phyloP scores from a whole-genome alignment of 2,797 vertebrate species.

The Hapalemur alaotrensis region DNA sequence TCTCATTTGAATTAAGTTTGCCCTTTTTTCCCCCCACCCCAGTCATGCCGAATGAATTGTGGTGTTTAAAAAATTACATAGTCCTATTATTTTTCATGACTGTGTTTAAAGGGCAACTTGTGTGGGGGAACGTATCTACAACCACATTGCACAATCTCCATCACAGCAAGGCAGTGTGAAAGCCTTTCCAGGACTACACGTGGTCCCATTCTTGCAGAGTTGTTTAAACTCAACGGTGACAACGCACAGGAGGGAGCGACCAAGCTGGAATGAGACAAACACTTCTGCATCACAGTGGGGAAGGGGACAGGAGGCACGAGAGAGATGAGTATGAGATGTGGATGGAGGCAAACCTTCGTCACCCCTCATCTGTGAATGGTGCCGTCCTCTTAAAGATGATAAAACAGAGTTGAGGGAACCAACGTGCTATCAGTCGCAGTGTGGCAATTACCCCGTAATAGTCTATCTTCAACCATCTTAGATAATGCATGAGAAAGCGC shows the following conservation, averaged over 20 bases:
- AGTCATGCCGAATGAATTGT: neutral
- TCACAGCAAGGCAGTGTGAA: neutral
- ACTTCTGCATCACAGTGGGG: rapidly evolving
- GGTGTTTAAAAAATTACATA: neutral
- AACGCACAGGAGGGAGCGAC: rapidly evolving
- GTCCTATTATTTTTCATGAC: neutral
- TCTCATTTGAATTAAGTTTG: neutral
- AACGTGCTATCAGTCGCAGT: neutral
- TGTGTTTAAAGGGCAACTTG: neutral
- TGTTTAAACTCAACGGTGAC: neutral
- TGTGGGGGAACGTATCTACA: neutral
- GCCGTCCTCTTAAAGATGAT: slow-evolving; percentile 20
- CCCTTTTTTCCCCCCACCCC: neutral
- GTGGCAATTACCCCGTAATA: slow-evolving; percentile 46
- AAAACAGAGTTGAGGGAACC: slow-evolving; percentile 43
- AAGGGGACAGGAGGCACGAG: rapidly evolving
- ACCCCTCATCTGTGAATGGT: neutral
- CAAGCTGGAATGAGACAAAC: rapidly evolving
- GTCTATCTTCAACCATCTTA: neutral
- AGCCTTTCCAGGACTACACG: neutral
- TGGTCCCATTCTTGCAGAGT: rapidly evolving
- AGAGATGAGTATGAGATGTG: rapidly evolving
- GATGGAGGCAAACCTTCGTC: neutral
- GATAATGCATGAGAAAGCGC: slow-evolving; percentile 41
- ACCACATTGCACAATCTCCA: rapidly evolving